phyloP scores from a whole-genome alignment of 2,113 vertebrate genomes.

The Etheostoma cragini region DNA sequence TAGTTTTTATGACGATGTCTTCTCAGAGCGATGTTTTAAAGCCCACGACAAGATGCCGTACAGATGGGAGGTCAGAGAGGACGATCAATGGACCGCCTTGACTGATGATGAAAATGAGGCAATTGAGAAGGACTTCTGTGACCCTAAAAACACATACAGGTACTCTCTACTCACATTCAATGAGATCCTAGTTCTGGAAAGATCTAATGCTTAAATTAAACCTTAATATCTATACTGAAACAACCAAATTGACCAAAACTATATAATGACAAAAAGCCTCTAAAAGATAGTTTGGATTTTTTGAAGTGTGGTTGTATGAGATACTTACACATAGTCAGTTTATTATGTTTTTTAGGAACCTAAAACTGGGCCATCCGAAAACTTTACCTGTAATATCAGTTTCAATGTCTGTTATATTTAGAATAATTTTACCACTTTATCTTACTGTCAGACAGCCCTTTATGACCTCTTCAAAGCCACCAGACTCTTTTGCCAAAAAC shows the following conservation, averaged over 20 bases:
- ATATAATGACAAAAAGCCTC: neutral
- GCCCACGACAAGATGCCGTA: slow-evolving; percentile 81
- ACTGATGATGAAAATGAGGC: slow-evolving; percentile 72
- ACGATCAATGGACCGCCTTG: slow-evolving; percentile 66
- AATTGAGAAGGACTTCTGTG: slow-evolving; percentile 81
- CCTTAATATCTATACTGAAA: neutral
- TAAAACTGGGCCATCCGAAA: too few species aligned
- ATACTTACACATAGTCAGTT: too few species aligned
- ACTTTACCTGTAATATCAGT: too few species aligned
- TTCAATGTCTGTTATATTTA: too few species aligned
- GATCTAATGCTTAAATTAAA: neutral
- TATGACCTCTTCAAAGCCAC: too few species aligned
- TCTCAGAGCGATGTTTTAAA: slow-evolving; percentile 72
- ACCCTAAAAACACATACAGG: slow-evolving; percentile 77
- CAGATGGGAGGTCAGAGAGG: slow-evolving; percentile 76
- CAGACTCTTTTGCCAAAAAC: too few species aligned
- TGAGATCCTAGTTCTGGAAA: neutral
- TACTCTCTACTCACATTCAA: slow-evolving; percentile 21
- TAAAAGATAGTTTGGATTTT: neutral
- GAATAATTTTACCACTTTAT: too few species aligned
- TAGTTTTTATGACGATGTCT: neutral
- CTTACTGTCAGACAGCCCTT: too few species aligned
- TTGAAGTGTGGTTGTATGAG: too few species aligned
- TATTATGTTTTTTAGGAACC: too few species aligned
- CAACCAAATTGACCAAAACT: neutral